Percentiles rank a stretch among this genome's conserved stretches.
phyloP scores from a whole-genome alignment of 2,113 vertebrate genomes.

The Pithys albifrons region DNA sequence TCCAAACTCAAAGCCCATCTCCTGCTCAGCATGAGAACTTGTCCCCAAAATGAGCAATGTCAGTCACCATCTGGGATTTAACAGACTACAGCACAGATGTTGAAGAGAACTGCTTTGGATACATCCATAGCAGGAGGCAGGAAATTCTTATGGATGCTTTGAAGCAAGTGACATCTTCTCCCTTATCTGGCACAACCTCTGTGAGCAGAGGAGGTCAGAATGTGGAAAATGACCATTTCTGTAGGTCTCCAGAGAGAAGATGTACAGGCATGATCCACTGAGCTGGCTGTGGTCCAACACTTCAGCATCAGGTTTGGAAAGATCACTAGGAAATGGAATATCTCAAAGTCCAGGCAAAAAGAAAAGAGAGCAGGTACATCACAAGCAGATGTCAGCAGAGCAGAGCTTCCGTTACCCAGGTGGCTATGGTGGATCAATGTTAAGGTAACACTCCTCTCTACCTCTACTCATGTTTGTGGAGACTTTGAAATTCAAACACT shows the following conservation, averaged over 20 bases:
- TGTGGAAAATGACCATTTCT: not conserved
- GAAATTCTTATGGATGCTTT: not conserved
- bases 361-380: constrained; percentile 50
- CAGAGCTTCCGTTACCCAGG: constrained; percentile 72
- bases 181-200: not conserved
- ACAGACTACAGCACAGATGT: not conserved
- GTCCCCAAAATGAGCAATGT: not conserved
- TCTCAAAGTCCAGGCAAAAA: constrained; percentile 25
- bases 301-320: constrained; percentile 60
- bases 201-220: not conserved
- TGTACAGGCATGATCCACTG: not conserved
- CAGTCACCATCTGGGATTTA: not conserved
- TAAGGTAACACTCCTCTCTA: not conserved
- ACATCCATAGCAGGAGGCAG: not conserved
- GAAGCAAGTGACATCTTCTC: not conserved
- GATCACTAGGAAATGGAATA: constrained; percentile 48
- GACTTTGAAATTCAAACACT: not conserved
- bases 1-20: not conserved
- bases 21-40: not conserved
- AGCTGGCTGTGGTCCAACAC: not conserved
- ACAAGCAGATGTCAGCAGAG: constrained; percentile 43
- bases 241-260: not conserved
- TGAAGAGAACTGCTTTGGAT: not conserved
- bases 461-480: not conserved
- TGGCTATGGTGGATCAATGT: not conserved